phyloP scores from a whole-genome alignment of 2,797 vertebrate genomes.

The Peromyscus aztecus region DNA sequence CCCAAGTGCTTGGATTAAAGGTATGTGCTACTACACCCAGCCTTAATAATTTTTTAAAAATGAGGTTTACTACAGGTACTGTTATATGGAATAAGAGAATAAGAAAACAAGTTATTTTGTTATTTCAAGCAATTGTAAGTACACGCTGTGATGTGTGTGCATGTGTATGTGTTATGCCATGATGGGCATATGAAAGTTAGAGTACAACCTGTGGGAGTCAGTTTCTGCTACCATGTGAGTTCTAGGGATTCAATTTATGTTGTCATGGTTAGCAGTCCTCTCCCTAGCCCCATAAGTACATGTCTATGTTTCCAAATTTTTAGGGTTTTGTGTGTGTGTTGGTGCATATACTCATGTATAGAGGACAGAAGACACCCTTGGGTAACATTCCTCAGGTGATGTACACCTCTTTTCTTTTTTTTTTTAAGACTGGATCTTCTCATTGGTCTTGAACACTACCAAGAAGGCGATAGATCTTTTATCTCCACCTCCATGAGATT shows the following conservation, averaged over 20 bases:
- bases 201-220: not conserved
- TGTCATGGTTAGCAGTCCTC: not conserved
- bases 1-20: not conserved
- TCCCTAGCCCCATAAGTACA: not conserved
- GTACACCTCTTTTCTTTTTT: not conserved
- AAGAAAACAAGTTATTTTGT: slow-evolving; percentile 6
- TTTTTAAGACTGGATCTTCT: not conserved
- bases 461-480: not conserved
- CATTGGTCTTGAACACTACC: not conserved
- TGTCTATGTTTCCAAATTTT: not conserved
- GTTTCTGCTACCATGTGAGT: not conserved
- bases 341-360: not conserved
- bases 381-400: not conserved
- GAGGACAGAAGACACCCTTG: not conserved
- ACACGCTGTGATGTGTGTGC: not conserved
- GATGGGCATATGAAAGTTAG: not conserved
- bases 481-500: not conserved
- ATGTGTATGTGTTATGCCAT: not conserved
- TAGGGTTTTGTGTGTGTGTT: not conserved
- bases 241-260: not conserved
- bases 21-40: not conserved
- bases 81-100: not conserved
- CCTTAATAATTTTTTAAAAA: not conserved
- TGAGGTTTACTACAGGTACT: not conserved
- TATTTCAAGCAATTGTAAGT: not conserved